Evolutionary conservation across 2,888 invertebrate genomes (phyloP).

Genomic region (Cheilosia vulpina): DNA sequence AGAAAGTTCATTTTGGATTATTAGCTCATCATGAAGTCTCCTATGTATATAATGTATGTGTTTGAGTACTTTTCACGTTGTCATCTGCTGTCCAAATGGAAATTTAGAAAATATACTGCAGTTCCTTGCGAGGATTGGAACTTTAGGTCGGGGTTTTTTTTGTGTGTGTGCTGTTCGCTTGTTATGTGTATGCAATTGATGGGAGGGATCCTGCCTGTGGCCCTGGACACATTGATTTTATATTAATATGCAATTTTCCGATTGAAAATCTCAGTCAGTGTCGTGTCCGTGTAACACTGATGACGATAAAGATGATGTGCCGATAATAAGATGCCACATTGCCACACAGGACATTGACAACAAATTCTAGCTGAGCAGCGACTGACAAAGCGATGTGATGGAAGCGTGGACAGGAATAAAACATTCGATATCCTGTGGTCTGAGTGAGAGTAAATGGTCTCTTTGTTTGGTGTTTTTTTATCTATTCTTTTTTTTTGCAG

Average conservation of each 20-base stretch:
- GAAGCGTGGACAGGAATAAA: not conserved
- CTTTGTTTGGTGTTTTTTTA: not conserved
- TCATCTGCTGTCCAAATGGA: conserved; percentile 21
- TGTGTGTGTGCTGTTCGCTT: not conserved
- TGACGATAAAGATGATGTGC: conserved; percentile 20
- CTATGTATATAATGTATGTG: not conserved
- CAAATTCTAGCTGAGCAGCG: conserved; percentile 12
- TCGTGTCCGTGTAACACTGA: conserved; percentile 11
- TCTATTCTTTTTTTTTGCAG: conserved; percentile 15
- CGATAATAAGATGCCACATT: conserved; percentile 33
- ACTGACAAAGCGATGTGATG: not conserved
- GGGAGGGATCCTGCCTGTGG: conserved; percentile 15
- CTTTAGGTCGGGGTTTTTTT: not conserved
- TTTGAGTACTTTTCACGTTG: conserved; percentile 9
- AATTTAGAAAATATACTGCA: conserved; percentile 51
- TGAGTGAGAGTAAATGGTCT: conserved; percentile 21
- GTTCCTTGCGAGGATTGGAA: conserved; percentile 6
- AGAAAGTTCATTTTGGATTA: conserved; percentile 69
- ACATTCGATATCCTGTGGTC: conserved; percentile 41
- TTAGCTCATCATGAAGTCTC: conserved; percentile 69
- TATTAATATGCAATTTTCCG: conserved; percentile 68
- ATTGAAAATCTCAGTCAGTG: conserved; percentile 39
- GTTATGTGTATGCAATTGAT: not conserved
- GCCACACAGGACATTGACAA: conserved; percentile 32
- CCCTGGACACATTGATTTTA: conserved; percentile 57